phyloP scores from a whole-genome alignment of 2,888 invertebrate genomes.

The Sphaeridia pumilis region DNA sequence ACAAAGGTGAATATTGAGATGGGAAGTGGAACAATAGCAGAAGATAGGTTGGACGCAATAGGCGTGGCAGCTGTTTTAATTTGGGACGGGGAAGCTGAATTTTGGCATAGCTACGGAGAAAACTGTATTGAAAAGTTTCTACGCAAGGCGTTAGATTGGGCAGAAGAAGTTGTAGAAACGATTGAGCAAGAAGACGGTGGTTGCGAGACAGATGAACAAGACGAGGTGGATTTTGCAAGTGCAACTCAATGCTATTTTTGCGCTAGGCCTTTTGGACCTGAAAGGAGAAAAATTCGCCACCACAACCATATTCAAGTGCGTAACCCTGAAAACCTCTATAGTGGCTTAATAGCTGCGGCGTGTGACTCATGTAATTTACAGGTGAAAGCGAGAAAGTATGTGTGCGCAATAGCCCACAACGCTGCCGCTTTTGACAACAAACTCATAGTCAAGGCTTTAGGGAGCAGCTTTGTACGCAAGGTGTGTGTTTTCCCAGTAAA shows the following conservation, averaged over 20 bases:
- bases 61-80: too few relatives aligned
- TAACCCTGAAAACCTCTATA: background rate
- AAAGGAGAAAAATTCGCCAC: background rate
- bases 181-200: background rate
- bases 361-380: background rate
- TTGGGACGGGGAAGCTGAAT: too few relatives aligned
- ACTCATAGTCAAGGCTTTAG: too few relatives aligned
- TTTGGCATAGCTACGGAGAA: too few relatives aligned
- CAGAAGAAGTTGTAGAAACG: background rate
- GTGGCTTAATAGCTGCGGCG: background rate
- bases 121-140: background rate
- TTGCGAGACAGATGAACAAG: background rate
- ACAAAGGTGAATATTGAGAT: too few relatives aligned
- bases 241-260: background rate
- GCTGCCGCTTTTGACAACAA: background rate
- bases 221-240: background rate
- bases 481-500: too few relatives aligned
- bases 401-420: background rate
- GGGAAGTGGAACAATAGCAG: too few relatives aligned
- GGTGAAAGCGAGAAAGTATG: background rate
- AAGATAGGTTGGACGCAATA: too few relatives aligned
- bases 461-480: too few relatives aligned
- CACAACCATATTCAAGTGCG: background rate
- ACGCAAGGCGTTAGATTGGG: background rate
- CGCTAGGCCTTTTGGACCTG: background rate